phyloP scores from a whole-genome alignment of 2,888 invertebrate species.

The Hedychridium roseum region DNA sequence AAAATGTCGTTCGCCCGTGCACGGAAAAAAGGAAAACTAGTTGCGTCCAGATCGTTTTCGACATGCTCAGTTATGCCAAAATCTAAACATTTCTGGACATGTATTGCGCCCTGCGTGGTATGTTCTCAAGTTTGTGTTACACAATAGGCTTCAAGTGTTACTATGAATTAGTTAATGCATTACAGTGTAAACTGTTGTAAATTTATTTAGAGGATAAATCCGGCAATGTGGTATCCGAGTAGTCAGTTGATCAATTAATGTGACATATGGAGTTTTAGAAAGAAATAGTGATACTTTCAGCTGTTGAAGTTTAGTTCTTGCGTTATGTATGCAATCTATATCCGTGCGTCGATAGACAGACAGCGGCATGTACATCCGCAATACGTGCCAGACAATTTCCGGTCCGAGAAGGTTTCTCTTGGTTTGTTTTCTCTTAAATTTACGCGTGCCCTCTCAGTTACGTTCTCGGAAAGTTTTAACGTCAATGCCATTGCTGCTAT shows the following conservation, averaged over 20 bases:
- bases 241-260: no score
- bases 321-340: conserved; percentile 9
- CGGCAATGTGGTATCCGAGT: no score
- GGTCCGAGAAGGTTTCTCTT: conserved; percentile 14
- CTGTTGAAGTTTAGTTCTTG: no score
- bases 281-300: no score
- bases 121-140: conserved; percentile 5
- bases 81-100: conserved; percentile 20
- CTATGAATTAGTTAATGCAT: no score
- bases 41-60: conserved; percentile 11
- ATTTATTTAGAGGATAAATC: no score
- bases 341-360: conserved; percentile 10
- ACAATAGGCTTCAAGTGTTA: no score
- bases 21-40: conserved; percentile 14
- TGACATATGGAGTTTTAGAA: no score
- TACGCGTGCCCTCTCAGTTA: not conserved
- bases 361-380: conserved; percentile 24
- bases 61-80: conserved; percentile 13
- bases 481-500: conserved; percentile 10
- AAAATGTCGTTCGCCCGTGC: conserved; percentile 31
- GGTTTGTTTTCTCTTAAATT: conserved; percentile 18
- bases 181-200: no score
- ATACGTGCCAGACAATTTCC: conserved; percentile 35
- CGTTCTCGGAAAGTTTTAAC: conserved; percentile 16
- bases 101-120: conserved; percentile 30